Conservation (phyloP, 2,888 invertebrate species). For the Xiphydria camelus region DNA sequence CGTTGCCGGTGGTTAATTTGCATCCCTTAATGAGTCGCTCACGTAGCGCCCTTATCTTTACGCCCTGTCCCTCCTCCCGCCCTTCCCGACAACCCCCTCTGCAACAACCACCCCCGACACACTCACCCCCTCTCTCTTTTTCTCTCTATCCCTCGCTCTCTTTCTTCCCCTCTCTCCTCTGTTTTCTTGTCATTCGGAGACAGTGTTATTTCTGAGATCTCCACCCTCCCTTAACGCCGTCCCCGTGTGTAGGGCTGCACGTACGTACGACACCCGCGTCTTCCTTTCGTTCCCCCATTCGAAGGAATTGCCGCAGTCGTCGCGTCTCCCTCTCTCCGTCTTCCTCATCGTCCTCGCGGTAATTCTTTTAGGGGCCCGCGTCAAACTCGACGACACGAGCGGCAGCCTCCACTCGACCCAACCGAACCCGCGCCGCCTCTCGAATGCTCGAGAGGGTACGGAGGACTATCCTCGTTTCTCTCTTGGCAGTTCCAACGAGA, state of each 20-base stretch:
- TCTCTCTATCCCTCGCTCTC: slow-evolving; percentile 5
- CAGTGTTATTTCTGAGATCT: slow-evolving; percentile 43
- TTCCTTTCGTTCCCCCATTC: too few relatives aligned
- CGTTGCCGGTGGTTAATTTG: slow-evolving; percentile 46
- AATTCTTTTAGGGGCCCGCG: slow-evolving; percentile 13
- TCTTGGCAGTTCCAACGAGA: too few relatives aligned
- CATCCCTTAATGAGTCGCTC: slow-evolving; percentile 56
- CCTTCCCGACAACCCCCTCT: too few relatives aligned
- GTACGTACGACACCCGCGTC: too few relatives aligned
- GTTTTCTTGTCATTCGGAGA: slow-evolving; percentile 43
- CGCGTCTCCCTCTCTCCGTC: not conserved
- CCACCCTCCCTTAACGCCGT: not conserved
- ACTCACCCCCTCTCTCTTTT: slow-evolving; percentile 6
- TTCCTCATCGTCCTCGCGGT: slow-evolving; percentile 22
- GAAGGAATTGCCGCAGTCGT: not conserved
- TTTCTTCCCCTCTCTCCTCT: slow-evolving; percentile 25
- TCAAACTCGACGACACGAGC: too few relatives aligned
- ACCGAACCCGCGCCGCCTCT: too few relatives aligned
- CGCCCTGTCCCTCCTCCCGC: slow-evolving; percentile 23
- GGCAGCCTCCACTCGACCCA: too few relatives aligned
- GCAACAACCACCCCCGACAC: not conserved
- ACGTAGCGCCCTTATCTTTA: slow-evolving; percentile 51
- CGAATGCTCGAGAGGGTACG: too few relatives aligned
- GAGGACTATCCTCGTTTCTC: slow-evolving; percentile 14
- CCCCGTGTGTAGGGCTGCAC: too few relatives aligned